Evolutionary conservation across 2,888 invertebrate genomes (phyloP).

Genomic region (Mesodorylaimus sp.): DNA sequence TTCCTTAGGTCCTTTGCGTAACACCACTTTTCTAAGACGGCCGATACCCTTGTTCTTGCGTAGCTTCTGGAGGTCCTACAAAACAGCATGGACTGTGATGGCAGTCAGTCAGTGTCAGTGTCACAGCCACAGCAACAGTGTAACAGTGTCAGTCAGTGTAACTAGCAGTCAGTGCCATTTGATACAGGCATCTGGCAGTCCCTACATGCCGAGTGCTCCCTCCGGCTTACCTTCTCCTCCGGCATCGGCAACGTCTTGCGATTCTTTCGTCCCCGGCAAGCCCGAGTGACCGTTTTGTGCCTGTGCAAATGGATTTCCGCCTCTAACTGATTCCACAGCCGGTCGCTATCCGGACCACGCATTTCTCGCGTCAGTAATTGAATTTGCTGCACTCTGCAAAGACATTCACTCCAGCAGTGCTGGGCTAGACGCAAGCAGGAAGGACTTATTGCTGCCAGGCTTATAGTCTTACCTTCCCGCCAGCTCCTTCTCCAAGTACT

Average conservation of each 20-base stretch:
- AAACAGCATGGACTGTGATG: no score
- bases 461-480: conserved; percentile 42
- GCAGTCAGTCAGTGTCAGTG: no score
- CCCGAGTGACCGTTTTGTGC: conserved; percentile 54
- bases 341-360: conserved; percentile 57
- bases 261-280: conserved; percentile 35
- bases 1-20: conserved; percentile 51
- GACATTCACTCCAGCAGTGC: background rate
- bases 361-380: conserved; percentile 60
- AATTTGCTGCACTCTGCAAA: conserved; percentile 55
- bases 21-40: conserved; percentile 40
- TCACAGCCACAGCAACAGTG: no score
- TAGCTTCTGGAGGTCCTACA: conserved; percentile 29
- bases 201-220: background rate
- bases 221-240: conserved; percentile 28
- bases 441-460: background rate
- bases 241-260: conserved; percentile 28
- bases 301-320: conserved; percentile 66
- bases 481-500: conserved; percentile 64
- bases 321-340: conserved; percentile 60
- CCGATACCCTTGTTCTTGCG: conserved; percentile 34
- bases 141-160: no score
- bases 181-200: conserved; percentile 13
- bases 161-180: no score
- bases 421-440: no score